A percentile compares a stretch with the other conserved stretches of the same genome.
These are phyloP conservation scores for Pocillopora verrucosa DNA, from an alignment of 64 coral and sea anemone species.

Conservation along the genomic window DNA sequence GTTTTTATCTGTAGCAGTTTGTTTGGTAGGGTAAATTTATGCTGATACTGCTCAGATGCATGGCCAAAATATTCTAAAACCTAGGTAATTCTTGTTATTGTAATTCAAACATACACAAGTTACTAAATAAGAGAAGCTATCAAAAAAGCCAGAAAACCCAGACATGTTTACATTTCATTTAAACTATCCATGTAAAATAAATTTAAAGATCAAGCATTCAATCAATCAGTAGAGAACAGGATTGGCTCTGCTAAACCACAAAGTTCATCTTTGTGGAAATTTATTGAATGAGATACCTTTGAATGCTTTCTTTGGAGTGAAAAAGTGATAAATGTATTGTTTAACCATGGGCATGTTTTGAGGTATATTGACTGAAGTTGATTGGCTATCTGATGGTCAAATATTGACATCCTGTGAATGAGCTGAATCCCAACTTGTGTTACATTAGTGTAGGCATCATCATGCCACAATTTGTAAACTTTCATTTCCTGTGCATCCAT, in stretches of 20 bases:
- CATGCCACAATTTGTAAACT: neutral
- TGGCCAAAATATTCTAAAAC: neutral
- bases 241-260: neutral
- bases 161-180: conserved; percentile 2
- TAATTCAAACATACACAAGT: neutral
- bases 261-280: neutral
- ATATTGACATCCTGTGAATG: conserved; percentile 6
- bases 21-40: neutral
- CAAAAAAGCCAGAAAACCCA: neutral
- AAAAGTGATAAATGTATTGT: neutral
- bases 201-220: neutral
- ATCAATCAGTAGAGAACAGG: neutral
- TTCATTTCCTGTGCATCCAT: conserved; percentile 3
- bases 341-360: neutral
- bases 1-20: neutral
- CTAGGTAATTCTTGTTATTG: neutral
- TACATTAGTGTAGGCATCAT: neutral
- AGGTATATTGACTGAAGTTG: neutral
- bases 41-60: neutral
- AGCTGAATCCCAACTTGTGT: neutral
- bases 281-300: neutral
- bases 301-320: neutral
- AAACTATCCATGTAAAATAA: neutral
- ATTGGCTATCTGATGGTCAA: neutral
- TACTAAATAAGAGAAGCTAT: neutral